Conservation (phyloP, 2,888 invertebrate species). For the Eurytoma californica region DNA sequence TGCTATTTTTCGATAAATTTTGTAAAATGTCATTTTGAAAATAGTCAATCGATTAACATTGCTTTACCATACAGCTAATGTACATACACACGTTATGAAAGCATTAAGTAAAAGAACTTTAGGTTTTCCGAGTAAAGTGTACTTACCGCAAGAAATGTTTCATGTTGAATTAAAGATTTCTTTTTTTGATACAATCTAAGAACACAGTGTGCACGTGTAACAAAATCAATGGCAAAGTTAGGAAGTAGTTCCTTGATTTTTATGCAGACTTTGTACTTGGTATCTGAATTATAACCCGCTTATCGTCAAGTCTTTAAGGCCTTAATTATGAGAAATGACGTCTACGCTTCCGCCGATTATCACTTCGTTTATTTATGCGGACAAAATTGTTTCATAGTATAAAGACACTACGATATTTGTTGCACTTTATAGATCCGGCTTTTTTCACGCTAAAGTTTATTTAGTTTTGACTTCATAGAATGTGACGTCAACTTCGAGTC, state of each 20-base stretch:
- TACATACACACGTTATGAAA: too few species aligned
- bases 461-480: neutral
- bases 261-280: neutral
- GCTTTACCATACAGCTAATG: too few species aligned
- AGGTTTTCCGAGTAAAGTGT: too few species aligned
- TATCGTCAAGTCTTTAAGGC: neutral
- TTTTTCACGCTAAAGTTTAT: neutral
- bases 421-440: neutral
- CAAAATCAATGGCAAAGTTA: conserved; percentile 5
- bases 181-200: too few species aligned
- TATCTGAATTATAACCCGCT: neutral
- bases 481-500: neutral
- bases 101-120: too few species aligned
- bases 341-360: neutral
- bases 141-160: too few species aligned
- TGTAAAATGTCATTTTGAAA: too few species aligned
- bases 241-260: conserved; percentile 4
- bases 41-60: too few species aligned
- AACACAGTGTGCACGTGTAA: neutral
- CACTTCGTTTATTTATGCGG: neutral
- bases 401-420: neutral
- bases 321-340: neutral
- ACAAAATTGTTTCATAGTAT: neutral
- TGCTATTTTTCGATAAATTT: too few species aligned
- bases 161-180: too few species aligned